Evolutionary conservation across 2,797 vertebrate genomes (phyloP), one percentile per base, ranked within the genome.

Genomic region (Enteromius argenteus): DNA sequence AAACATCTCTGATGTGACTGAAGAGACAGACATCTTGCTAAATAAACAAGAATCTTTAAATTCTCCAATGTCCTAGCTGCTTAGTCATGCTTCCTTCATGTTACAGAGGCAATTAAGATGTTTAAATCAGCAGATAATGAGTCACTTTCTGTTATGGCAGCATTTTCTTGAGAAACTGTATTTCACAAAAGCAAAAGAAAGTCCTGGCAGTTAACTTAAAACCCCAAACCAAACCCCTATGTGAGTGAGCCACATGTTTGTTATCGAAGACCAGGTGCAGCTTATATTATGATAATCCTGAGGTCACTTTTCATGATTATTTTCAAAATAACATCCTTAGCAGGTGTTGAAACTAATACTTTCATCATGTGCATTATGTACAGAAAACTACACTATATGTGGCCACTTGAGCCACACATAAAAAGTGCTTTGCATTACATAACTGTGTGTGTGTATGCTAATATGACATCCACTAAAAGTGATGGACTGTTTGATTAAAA

Each of bases 261-360:
- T 60, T 84, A 62, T 78, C 17, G n/a, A n/a, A 72, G 51, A 49
- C 39, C 66, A 71, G 67, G 42, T 72, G 53, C 71, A 62, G 66
- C 37, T 79, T 27, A 79, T 72, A 51, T 72, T 81, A 58, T 72
- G 67, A 72, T 72, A 71, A 81, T 71, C 68, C 32, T 42, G 35
- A 44, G 67, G 66, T 81, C 67, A 62, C 37, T 5, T 27, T 67
- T 71, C 79, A 71, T 69, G 66, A 42, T 56, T 80, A 56, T 80
- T 80, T 81, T 81, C 68, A 72, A 60, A 81, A 81, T 71, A 72
- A 81, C 17, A 60, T 81, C 23, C 79, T 58, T 51, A 81, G 67
- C 79, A 81, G 68, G 79, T 58, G 51, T 37, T 72, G 51, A 72
- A 72, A 46, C n/a, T 19, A 46, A 81, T 23, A 49, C 56, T 37